Percentiles rank a stretch among this genome's conserved stretches.
Conservation (phyloP, 2,797 vertebrate genomes). For the Emydoidea blandingii region DNA sequence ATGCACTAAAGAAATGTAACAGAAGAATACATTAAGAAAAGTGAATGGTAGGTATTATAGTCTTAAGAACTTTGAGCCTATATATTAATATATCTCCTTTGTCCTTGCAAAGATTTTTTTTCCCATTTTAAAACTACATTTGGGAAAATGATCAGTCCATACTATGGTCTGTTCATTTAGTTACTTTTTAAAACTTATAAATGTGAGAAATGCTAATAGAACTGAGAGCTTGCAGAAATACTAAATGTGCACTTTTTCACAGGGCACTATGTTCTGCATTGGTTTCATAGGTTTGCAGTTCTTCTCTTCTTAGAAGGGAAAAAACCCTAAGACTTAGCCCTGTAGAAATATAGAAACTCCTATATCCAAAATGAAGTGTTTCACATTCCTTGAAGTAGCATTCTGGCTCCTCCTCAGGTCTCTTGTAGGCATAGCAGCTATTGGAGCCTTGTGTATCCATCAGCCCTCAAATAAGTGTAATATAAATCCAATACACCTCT, state of each 20-base stretch:
- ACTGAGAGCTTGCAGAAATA: background rate
- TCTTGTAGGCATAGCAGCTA: background rate
- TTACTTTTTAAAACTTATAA: background rate
- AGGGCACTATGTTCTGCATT: background rate
- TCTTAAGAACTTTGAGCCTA: slow-evolving; percentile 37
- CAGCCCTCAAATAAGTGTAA: background rate
- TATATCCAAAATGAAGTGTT: background rate
- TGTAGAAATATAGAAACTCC: background rate
- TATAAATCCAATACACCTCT: background rate
- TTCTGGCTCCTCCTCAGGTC: background rate
- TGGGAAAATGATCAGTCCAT: background rate
- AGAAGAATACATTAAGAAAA: slow-evolving; percentile 67
- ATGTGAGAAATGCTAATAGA: rapidly evolving
- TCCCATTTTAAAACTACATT: background rate
- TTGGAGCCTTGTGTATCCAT: background rate
- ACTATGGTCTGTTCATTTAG: background rate
- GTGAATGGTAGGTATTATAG: slow-evolving; percentile 59
- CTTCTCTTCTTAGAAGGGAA: background rate
- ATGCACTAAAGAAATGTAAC: slow-evolving; percentile 59
- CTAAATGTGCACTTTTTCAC: background rate
- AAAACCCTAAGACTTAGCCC: background rate
- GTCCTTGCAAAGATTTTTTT: slow-evolving; percentile 19
- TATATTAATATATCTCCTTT: slow-evolving; percentile 17
- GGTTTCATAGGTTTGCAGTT: background rate
- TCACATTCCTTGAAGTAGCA: background rate